Base-by-base conservation (phyloP, 1,140 invertebrate species). In the Saccostrea echinata region DNA sequence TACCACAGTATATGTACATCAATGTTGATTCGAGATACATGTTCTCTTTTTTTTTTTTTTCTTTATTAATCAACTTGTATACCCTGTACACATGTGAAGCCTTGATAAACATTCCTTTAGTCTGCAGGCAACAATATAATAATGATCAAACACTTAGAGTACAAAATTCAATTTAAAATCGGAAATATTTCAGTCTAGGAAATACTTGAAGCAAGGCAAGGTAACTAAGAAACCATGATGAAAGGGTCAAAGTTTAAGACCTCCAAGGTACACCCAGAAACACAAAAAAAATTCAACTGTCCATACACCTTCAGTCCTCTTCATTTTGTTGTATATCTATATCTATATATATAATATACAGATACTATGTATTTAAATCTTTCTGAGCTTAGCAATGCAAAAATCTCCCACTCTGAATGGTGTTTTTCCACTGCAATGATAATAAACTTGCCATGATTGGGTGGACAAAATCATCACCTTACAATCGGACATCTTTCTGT, bases 401-500 rank as follows among this genome's bases (percentile, higher is more conserved):
- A 27, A 76, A 76, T 76, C 30, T 27, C 68, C 24, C 27, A 24
- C 30, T 76, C 27, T 61, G 55, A 61, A 18, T 61, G 55, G 55
- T 61, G 55, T 61, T 61, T 61, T n/a, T 61, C 27, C 27, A 30
- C 27, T 76, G 68, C 13, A 76, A 30, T 27, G 68, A 33, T 76
- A 76, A 76, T 76, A 30, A 76, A 30, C 68, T 76, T 16, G 12
- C 24, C 24, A 12, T 76, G 68, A 76, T 30, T 76, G 68, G 68
- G 68, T 76, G 24, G 30, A 76, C 68, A 76, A 76, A 76, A 30
- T 76, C 68, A 76, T 30, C 68, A 30, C 68, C 68, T 30, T 16
- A 18, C 11, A 30, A 30, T 76, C 30, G 27, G 68, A 76, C 68
- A 11, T 76, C 11, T 76, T 27, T 27, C 24, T 16, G 27, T 76